Conservation (phyloP, 2,888 invertebrate species). For the Mellilla xanthometata region DNA sequence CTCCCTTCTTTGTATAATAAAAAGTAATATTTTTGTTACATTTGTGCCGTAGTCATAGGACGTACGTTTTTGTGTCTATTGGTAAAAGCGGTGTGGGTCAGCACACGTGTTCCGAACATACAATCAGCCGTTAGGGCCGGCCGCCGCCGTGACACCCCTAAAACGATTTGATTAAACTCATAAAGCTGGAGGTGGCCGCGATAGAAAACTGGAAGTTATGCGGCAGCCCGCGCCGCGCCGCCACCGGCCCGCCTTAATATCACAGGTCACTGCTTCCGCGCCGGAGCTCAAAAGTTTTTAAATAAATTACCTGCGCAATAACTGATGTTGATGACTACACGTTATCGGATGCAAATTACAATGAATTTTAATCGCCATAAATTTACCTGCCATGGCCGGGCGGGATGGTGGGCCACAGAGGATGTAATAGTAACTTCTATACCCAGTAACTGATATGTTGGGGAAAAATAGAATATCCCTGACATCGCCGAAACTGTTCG, state of each 20-base stretch:
- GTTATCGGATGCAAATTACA: neutral
- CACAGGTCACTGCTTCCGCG: conserved; percentile 72
- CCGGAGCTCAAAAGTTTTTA: conserved; percentile 55
- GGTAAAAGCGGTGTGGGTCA: conserved; percentile 51
- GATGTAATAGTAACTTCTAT: no score
- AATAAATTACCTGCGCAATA: conserved; percentile 17
- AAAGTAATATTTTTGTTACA: conserved; percentile 52
- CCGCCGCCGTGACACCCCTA: conserved; percentile 66
- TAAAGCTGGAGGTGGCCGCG: conserved; percentile 62
- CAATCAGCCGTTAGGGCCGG: conserved; percentile 65
- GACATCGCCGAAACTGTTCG: no score
- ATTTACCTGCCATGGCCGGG: no score
- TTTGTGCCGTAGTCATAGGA: conserved; percentile 36
- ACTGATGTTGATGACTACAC: conserved; percentile 4
- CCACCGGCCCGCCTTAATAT: conserved; percentile 70
- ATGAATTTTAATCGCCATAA: neutral
- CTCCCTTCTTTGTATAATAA: conserved; percentile 46
- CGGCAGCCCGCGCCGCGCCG: conserved; percentile 54
- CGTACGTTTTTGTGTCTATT: conserved; percentile 42
- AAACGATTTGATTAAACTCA: conserved; percentile 78
- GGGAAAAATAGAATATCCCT: no score
- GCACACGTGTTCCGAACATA: conserved; percentile 64
- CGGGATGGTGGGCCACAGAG: no score
- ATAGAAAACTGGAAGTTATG: conserved; percentile 28
- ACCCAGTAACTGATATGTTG: no score